Base-by-base conservation (phyloP, 2,113 vertebrate species). In the Pseudopodoces humilis region DNA sequence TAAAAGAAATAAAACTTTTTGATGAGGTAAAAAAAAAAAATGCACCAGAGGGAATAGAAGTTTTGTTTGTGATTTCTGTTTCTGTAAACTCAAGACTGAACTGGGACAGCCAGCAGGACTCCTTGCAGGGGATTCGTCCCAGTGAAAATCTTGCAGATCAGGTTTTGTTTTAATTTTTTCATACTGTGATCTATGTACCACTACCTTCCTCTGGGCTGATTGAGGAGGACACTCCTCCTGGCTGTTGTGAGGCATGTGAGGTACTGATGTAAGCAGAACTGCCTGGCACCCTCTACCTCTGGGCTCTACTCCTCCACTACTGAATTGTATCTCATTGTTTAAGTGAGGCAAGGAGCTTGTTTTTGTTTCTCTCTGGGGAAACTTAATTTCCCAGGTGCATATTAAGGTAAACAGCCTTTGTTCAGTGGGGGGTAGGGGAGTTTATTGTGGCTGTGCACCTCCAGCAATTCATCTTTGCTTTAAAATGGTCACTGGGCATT, bases 351-450 rank as follows among this genome's bases (percentile, higher is more conserved):
- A 72, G 16, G 17, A 83, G 14, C 4, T 50, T 67, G 47, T 15
- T 75, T 92, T 70, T 74, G 78, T 74, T 95, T 91, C 74, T 55
- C 1, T 47, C 43, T 25, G 16, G 50, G 19, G 44, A 89, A 93
- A 74, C 7, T 27, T 53, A 33, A 83, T 74, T 88, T 95, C 56
- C 72, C 56, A 63, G 50, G 23, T 59, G n/a, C 4, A 20, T 74
- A 25, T 43, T 65, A 53, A 63, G 50, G 41, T 43, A 55, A 95
- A 77, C 18, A 83, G 3, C 1, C 3, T 52, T 33, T 56, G 8
- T 44, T 0, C 15, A 19, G 16, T 6, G 7, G 11, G 6, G 10
- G 12, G 18, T 1, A 7, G 5, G 20, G 2, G 17, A n/a, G 2
- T 9, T 11, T 23, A 28, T 24, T n/a, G 19, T 35, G 7, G n/a